phyloP scores from a whole-genome alignment of 2,888 invertebrate species.

The Gisinianus flammeolus region DNA sequence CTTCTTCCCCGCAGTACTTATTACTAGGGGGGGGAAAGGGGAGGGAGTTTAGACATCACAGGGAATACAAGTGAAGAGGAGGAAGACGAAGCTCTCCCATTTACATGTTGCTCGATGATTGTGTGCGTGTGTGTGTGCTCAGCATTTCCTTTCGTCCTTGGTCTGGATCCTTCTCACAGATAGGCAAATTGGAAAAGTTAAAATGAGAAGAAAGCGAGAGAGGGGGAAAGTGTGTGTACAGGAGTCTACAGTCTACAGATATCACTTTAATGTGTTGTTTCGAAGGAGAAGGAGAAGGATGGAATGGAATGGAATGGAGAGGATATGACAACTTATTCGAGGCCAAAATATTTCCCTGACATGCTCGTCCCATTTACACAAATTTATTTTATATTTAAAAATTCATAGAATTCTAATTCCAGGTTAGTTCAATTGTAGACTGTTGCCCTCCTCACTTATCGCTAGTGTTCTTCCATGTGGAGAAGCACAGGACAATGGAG shows the following conservation, averaged over 20 bases:
- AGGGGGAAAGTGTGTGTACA: no score
- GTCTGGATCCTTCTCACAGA: slow-evolving; percentile 1
- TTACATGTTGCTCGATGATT: neutral
- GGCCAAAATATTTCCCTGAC: neutral
- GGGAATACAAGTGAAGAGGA: no score
- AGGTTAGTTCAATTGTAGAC: no score
- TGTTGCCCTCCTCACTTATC: no score
- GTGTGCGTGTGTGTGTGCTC: neutral
- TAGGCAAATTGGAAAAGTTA: slow-evolving; percentile 24
- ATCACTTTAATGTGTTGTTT: no score
- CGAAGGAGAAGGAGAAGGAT: slow-evolving; percentile 7
- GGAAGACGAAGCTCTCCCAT: neutral
- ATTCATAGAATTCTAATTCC: slow-evolving; percentile 28
- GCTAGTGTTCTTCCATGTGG: no score
- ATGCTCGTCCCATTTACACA: neutral
- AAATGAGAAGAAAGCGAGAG: neutral
- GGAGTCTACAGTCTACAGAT: no score
- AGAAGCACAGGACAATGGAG: no score
- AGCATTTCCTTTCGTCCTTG: neutral
- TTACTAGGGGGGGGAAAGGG: no score
- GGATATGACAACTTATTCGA: neutral
- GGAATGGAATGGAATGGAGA: neutral
- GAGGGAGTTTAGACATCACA: no score
- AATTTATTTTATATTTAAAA: slow-evolving; percentile 27
- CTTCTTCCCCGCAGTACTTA: no score